phyloP scores from a whole-genome alignment of 2,113 vertebrate genomes.

The Pycnonotus jocosus region DNA sequence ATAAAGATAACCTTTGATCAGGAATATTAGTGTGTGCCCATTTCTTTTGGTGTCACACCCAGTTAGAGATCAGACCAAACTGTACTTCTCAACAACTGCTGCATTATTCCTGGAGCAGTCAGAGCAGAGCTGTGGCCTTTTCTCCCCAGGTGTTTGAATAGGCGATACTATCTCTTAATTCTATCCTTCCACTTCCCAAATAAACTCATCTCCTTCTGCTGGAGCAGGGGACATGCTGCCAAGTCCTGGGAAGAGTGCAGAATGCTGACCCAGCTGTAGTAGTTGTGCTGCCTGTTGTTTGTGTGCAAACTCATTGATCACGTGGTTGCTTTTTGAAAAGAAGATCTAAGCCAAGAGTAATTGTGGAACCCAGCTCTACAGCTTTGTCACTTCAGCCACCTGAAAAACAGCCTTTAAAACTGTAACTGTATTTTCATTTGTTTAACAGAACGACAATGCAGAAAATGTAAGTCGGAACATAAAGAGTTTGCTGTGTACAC shows the following conservation, averaged over 20 bases:
- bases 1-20: background rate
- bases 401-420: background rate
- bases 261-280: background rate
- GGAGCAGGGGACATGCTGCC: background rate
- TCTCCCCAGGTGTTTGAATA: background rate
- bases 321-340: background rate
- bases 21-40: background rate
- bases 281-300: background rate
- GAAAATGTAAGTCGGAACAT: conserved; percentile 72
- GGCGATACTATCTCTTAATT: background rate
- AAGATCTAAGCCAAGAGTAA: background rate
- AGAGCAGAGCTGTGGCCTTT: background rate
- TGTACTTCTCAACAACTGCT: background rate
- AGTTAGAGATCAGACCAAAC: background rate
- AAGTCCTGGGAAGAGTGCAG: background rate
- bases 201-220: background rate
- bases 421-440: conserved; percentile 19
- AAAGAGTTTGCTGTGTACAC: conserved; percentile 92
- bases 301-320: background rate
- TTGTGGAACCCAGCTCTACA: background rate
- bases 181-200: background rate
- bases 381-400: background rate
- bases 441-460: conserved; percentile 82
- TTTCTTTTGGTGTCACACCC: background rate
- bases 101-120: background rate